Evolutionary conservation across 2,888 invertebrate species (phyloP), one percentile per base, ranked within the genome.

Genomic region (Drosophila rellima): DNA sequence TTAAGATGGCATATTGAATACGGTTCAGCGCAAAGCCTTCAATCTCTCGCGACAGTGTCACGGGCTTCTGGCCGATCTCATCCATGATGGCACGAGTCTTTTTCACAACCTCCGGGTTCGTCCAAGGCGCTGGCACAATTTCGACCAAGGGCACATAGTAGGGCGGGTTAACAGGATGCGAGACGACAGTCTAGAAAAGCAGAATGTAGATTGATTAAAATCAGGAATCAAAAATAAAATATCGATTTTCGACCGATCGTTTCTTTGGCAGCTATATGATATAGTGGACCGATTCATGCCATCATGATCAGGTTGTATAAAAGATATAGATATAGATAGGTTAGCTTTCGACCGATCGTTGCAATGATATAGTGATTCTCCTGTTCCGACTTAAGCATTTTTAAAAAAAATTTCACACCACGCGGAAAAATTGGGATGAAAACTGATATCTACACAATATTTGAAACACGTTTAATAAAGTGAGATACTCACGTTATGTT

Each of bases 161-260:
- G 0, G 99, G 99, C 5, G 99, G 99, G 92, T 99, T 99, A 2
- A 98, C 97, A 92, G 98, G 99, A 93, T 99, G 98, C 0, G 97
- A 96, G 13, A 98, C 97, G 23, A 92, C 62, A 15, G 91, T 72
- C 92, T 92, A 39, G 8, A 33, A 44, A 33, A 13, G 8, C 29
- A 31, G 2, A 20, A n/a, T 5, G 23, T 33, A 29, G n/a, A 31
- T 33, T 18, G 11, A 35, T 10, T 20, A 31, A 42, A 29, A 33
- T 13, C 33, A 33, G 33, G 4, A 13, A 13, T 1, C 23, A 35
- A 11, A 31, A 31, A 31, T 11, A n/a, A n/a, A n/a, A n/a, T n/a
- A n/a, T n/a, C n/a, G n/a, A n/a, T n/a, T n/a, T n/a, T n/a, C n/a
- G n/a, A n/a, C n/a, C n/a, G n/a, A n/a, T n/a, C n/a, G n/a, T n/a